phyloP scores from a whole-genome alignment of 2,888 invertebrate species.

The Lampropteryx suffumata region DNA sequence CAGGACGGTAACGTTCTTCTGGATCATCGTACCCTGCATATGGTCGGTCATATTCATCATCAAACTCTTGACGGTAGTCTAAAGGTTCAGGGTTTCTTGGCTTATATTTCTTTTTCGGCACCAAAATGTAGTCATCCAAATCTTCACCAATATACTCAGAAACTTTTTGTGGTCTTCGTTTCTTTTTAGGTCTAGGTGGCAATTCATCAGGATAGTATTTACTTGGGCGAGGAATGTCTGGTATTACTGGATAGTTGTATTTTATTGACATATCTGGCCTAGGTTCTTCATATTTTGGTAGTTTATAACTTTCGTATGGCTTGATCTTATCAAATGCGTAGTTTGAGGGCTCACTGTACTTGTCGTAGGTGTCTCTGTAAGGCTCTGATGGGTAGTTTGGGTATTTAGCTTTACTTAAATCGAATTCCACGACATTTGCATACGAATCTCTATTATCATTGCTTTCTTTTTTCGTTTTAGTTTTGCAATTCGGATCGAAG shows the following conservation, averaged over 20 bases:
- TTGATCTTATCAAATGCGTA: slow-evolving; percentile 63
- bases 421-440: slow-evolving; percentile 53
- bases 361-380: slow-evolving; percentile 60
- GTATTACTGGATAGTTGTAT: slow-evolving; percentile 51
- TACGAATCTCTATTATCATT: slow-evolving; percentile 48
- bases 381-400: slow-evolving; percentile 50
- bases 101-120: slow-evolving; percentile 72
- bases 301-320: slow-evolving; percentile 53
- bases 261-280: slow-evolving; percentile 48
- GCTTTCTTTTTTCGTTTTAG: slow-evolving; percentile 62
- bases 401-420: slow-evolving; percentile 57
- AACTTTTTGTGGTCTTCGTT: slow-evolving; percentile 58
- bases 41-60: slow-evolving; percentile 65
- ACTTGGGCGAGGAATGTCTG: slow-evolving; percentile 55
- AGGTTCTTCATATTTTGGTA: slow-evolving; percentile 55
- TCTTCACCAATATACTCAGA: slow-evolving; percentile 58
- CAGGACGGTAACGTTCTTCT: slow-evolving; percentile 54
- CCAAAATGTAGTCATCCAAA: slow-evolving; percentile 66
- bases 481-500: slow-evolving; percentile 69
- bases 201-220: slow-evolving; percentile 60
- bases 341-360: slow-evolving; percentile 56
- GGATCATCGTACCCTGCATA: slow-evolving; percentile 51
- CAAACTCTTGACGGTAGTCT: slow-evolving; percentile 56
- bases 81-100: slow-evolving; percentile 55
- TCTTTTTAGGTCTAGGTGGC: slow-evolving; percentile 62